Conservation (phyloP, 2,113 vertebrate genomes). For the Mesitornis unicolor region DNA sequence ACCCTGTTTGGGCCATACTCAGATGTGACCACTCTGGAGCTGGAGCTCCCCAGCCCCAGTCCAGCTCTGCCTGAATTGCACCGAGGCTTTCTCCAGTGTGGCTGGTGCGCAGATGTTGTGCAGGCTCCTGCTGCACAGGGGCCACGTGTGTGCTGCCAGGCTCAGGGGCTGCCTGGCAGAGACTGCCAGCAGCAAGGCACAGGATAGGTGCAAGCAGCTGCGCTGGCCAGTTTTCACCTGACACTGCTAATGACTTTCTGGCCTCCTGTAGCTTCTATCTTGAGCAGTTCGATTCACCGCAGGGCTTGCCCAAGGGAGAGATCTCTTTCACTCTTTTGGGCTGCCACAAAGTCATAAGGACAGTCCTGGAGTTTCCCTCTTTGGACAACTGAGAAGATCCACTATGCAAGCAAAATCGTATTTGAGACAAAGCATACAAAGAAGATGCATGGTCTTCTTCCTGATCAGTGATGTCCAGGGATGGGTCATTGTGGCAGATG, state of each 20-base stretch:
- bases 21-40: not conserved
- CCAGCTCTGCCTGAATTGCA: fast-evolving
- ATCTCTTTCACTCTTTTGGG: not conserved
- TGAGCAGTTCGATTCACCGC: not conserved
- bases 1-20: not conserved
- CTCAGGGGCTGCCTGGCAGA: not conserved
- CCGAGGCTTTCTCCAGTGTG: not conserved
- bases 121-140: fast-evolving
- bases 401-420: not conserved
- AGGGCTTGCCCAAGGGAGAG: not conserved
- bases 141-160: not conserved
- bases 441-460: not conserved
- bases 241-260: not conserved
- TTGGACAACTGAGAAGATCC: not conserved
- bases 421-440: not conserved
- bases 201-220: not conserved
- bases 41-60: not conserved
- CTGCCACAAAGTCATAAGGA: not conserved
- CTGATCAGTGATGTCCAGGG: not conserved
- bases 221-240: not conserved
- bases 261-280: not conserved
- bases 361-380: not conserved
- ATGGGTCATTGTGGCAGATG: no score
- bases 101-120: no score
- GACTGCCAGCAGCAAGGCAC: not conserved